Conservation (phyloP, 2,113 vertebrate species). For the Atlantisia rogersi region DNA sequence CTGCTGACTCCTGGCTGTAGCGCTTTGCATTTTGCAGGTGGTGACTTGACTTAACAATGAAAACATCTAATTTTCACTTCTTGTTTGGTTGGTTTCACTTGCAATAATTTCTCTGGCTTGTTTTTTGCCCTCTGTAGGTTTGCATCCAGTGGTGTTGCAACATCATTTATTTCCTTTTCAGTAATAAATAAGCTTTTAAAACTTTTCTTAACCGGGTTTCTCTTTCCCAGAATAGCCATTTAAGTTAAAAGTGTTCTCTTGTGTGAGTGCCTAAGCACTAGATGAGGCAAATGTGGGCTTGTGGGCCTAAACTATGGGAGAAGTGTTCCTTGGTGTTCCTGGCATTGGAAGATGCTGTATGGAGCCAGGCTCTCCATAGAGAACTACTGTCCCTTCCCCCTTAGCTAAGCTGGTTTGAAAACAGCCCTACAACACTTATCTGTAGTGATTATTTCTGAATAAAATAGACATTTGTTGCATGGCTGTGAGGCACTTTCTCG, state of each 20-base stretch:
- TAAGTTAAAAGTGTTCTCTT: neutral
- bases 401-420: neutral
- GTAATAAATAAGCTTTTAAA: neutral
- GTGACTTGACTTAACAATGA: slow-evolving; percentile 11
- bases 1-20: neutral
- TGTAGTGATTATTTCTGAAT: neutral
- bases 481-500: neutral
- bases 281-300: neutral
- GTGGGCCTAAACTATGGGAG: neutral
- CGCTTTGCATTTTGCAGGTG: slow-evolving; percentile 47
- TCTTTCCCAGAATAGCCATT: neutral
- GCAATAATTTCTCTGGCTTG: neutral
- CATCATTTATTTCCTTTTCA: neutral
- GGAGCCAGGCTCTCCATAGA: neutral
- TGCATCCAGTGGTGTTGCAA: neutral
- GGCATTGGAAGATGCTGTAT: neutral
- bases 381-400: neutral
- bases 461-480: neutral
- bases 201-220: neutral
- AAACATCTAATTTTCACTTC: slow-evolving; percentile 47
- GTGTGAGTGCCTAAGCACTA: neutral
- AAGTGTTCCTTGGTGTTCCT: neutral
- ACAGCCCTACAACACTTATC: neutral
- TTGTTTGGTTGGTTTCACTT: slow-evolving; percentile 48
- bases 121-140: neutral